Evolutionary conservation across 2,888 invertebrate genomes (phyloP), one percentile per base, ranked within the genome.

Genomic region (Palloptera scutellata): DNA sequence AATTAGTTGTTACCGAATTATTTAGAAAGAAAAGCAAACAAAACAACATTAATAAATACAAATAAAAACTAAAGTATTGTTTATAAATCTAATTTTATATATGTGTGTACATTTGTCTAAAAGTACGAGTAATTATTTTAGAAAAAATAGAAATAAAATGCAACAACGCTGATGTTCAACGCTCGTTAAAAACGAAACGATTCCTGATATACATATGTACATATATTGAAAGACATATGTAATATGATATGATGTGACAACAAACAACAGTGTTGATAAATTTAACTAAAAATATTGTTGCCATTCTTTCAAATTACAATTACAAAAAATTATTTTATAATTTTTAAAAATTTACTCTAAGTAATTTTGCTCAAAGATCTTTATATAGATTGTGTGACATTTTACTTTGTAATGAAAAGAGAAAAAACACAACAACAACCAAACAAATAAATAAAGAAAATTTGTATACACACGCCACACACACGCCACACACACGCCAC

Each of bases 51-150:
- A 48, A 48, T 13, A 15, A 48, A 48, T n/a, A 48, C 8, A 40
- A 57, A 40, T 30, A 57, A 13, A 57, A 57, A 40, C 40, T 40
- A 41, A 42, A 58, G 58, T 58, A 58, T 58, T 58, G 58, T 58
- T 58, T 61, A 48, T 20, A 51, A n/a, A 61, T 12, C 12, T 61
- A 61, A 48, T 30, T 61, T 51, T 30, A 61, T 61, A 61, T 17
- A 12, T 45, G 19, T n/a, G 19, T 61, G 20, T 30, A 42, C 20
- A 43, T 19, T 17, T 40, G 9, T 11, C n/a, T 61, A 61, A 13
- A 61, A n/a, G n/a, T 61, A 30, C 13, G 12, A 30, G 20, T 10
- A 58, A 13, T 13, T 58, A 41, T 12, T 30, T 61, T 1, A 8
- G 6, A 30, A 30, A 30, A 30, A 30, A 30, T 30, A 30, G 6